Evolutionary conservation across 2,797 vertebrate genomes (phyloP).

Genomic region (Catharus ustulatus): DNA sequence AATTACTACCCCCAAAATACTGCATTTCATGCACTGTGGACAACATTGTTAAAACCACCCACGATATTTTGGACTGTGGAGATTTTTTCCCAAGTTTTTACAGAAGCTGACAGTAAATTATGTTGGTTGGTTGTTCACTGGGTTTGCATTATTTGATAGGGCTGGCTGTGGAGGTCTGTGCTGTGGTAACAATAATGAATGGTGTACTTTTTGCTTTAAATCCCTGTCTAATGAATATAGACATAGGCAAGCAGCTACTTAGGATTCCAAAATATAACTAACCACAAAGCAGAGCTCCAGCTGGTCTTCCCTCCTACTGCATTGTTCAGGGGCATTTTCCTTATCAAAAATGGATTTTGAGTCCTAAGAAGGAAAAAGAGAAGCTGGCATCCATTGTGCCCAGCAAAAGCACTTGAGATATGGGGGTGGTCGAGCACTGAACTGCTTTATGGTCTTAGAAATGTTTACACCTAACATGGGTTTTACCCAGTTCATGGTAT

Average conservation of each 20-base stretch:
- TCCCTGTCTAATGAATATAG: constrained; percentile 64
- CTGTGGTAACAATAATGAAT: constrained; percentile 35
- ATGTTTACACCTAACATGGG: background rate
- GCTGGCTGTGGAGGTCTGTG: constrained; percentile 22
- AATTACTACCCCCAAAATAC: constrained; percentile 68
- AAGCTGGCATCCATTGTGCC: background rate
- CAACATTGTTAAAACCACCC: constrained; percentile 55
- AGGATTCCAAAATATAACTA: constrained; percentile 56
- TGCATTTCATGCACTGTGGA: constrained; percentile 64
- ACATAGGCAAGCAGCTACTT: constrained; percentile 55
- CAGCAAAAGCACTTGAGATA: background rate
- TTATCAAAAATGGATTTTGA: background rate
- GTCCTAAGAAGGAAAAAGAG: background rate
- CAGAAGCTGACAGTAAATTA: constrained; percentile 54
- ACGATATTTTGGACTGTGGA: constrained; percentile 26
- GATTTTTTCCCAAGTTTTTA: constrained; percentile 42
- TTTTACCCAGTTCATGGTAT: background rate
- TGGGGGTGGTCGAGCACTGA: background rate
- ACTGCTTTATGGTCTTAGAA: background rate
- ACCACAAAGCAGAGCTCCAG: constrained; percentile 46
- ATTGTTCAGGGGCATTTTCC: constrained; percentile 35
- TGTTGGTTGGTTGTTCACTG: constrained; percentile 31
- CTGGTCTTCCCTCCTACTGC: background rate
- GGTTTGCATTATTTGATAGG: constrained; percentile 57
- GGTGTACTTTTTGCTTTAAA: constrained; percentile 55